These are phyloP conservation scores for Drosophila hydei DNA, from an alignment of 1,140 invertebrate species.

Conservation along the genomic window DNA sequence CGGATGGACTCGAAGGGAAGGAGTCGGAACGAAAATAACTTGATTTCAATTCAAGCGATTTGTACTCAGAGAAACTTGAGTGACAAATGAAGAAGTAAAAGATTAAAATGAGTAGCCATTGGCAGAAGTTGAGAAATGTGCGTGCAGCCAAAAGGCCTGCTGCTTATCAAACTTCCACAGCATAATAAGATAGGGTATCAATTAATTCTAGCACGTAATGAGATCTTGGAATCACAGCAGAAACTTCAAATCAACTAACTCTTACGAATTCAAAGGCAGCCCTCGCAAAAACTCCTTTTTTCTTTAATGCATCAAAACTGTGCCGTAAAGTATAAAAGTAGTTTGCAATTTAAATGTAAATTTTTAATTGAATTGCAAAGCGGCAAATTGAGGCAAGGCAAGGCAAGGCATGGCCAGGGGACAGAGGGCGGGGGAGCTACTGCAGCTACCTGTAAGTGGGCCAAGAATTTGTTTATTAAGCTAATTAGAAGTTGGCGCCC, in stretches of 20 bases:
- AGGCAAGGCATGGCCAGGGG: neutral
- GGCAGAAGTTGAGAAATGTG: too few species aligned
- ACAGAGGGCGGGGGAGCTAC: neutral
- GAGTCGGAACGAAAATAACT: neutral
- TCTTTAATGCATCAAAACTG: slow-evolving; percentile 4
- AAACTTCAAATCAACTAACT: too few species aligned
- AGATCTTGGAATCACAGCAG: too few species aligned
- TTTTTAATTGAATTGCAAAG: slow-evolving; percentile 80
- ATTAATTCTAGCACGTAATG: too few species aligned
- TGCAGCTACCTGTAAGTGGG: slow-evolving; percentile 33
- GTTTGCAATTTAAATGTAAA: slow-evolving; percentile 84
- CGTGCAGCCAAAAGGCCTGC: too few species aligned
- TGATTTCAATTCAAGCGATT: too few species aligned
- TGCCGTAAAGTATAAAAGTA: slow-evolving; percentile 61
- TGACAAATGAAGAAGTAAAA: too few species aligned
- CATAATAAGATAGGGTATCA: too few species aligned
- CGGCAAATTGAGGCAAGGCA: neutral
- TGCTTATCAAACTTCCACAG: too few species aligned
- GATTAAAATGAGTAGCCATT: slow-evolving; percentile 12
- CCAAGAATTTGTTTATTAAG: slow-evolving; percentile 54
- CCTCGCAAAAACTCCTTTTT: neutral
- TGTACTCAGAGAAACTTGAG: too few species aligned
- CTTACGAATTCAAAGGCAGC: neutral
- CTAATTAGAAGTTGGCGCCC: slow-evolving; percentile 55
- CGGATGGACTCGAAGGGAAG: neutral